These are phyloP conservation scores for Hyles euphorbiae DNA, from an alignment of 1,140 invertebrate species.

Conservation along the genomic window DNA sequence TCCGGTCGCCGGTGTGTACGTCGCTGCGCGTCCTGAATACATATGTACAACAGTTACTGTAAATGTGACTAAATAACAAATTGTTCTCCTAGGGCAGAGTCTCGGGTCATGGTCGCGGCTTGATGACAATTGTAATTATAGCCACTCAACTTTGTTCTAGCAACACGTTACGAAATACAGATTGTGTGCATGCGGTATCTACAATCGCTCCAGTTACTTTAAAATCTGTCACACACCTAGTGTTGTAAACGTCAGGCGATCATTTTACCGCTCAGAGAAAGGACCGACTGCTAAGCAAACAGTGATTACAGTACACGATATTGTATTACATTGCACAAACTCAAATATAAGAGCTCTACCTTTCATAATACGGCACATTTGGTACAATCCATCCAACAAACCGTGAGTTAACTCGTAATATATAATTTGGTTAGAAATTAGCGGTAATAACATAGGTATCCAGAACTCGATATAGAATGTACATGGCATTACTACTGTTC, in stretches of 20 bases:
- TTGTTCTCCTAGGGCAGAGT: constrained; percentile 3
- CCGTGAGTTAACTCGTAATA: too few species aligned
- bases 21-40: constrained; percentile 40
- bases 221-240: constrained; percentile 17
- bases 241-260: constrained; percentile 25
- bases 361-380: constrained; percentile 20
- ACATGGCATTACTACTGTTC: neutral
- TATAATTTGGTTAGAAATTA: too few species aligned
- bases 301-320: constrained; percentile 26
- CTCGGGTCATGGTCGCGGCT: constrained; percentile 2
- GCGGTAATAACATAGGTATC: neutral
- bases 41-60: constrained; percentile 16
- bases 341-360: constrained; percentile 14
- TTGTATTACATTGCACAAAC: constrained; percentile 32
- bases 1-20: too few species aligned
- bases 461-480: neutral
- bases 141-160: neutral
- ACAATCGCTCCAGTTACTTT: constrained; percentile 1
- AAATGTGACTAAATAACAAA: constrained; percentile 13
- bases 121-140: constrained; percentile 6
- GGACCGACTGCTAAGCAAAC: constrained; percentile 16
- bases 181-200: neutral
- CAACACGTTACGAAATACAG: neutral
- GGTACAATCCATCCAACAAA: constrained; percentile 3
- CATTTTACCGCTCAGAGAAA: constrained; percentile 29